Evolutionary conservation across 1,140 invertebrate species (phyloP).

Genomic region (Aphidius ervi): DNA sequence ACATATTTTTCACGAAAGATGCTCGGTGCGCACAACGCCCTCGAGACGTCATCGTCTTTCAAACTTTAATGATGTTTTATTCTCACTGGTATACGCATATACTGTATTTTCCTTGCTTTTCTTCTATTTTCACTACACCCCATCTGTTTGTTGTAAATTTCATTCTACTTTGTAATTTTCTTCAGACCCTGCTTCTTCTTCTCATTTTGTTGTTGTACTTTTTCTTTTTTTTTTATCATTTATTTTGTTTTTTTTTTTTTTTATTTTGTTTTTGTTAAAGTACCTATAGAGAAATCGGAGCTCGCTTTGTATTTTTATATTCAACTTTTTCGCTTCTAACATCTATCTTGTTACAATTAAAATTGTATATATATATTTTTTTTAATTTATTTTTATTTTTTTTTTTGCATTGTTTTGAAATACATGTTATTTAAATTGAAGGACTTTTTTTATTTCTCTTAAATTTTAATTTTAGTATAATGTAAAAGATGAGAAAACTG

Average conservation of each 20-base stretch:
- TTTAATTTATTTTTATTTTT: no score
- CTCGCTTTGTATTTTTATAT: neutral
- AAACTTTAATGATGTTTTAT: constrained; percentile 23
- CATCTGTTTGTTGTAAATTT: constrained; percentile 13
- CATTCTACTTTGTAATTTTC: constrained; percentile 8
- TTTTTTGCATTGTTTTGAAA: no score
- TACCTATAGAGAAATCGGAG: neutral
- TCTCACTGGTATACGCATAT: constrained; percentile 13
- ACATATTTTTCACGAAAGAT: neutral
- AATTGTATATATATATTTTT: no score
- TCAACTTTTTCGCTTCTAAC: neutral
- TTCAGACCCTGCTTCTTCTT: neutral
- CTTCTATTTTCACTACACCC: neutral
- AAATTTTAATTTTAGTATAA: no score
- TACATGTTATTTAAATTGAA: no score
- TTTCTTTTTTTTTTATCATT: neutral
- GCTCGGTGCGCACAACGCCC: constrained; percentile 10
- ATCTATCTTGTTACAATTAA: neutral
- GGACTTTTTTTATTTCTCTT: no score
- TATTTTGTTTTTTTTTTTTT: neutral
- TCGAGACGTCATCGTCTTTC: constrained; percentile 15
- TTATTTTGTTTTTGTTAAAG: neutral
- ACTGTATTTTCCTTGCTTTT: neutral
- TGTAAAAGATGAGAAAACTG: no score
- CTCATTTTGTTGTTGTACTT: neutral